Conservation (phyloP, 2,888 invertebrate species). For the Drosophila antonietae region DNA sequence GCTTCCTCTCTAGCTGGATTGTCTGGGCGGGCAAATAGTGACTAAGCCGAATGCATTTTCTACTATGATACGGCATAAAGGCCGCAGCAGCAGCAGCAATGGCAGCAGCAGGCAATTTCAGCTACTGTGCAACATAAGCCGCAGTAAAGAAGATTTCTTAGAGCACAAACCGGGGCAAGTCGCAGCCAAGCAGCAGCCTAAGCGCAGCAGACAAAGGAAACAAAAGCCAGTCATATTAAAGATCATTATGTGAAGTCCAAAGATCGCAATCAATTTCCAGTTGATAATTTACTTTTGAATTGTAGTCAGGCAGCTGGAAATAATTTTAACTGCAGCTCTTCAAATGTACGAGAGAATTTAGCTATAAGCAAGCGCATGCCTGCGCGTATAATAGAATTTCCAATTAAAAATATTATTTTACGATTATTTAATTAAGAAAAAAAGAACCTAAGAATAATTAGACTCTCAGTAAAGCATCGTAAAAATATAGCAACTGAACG, state of each 20-base stretch:
- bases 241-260: constrained; percentile 38
- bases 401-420: constrained; percentile 6
- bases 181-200: not conserved
- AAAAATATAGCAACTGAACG: constrained; percentile 1
- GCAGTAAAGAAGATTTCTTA: constrained; percentile 41
- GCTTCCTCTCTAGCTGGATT: constrained; percentile 37
- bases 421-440: constrained; percentile 10
- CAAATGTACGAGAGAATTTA: not conserved
- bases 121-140: constrained; percentile 53
- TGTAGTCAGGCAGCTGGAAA: constrained; percentile 12
- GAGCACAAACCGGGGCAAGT: not conserved
- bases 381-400: not conserved
- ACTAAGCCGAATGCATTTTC: constrained; percentile 69
- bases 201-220: constrained; percentile 18
- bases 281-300: constrained; percentile 25
- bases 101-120: constrained; percentile 46
- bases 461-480: not conserved
- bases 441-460: not conserved
- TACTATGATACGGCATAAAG: constrained; percentile 30
- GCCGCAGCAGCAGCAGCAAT: constrained; percentile 25
- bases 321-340: not conserved
- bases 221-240: constrained; percentile 25
- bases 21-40: constrained; percentile 53
- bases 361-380: not conserved
- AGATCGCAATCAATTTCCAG: constrained; percentile 38